Conservation (phyloP, 2,888 invertebrate species). For the Conus canariensis region DNA sequence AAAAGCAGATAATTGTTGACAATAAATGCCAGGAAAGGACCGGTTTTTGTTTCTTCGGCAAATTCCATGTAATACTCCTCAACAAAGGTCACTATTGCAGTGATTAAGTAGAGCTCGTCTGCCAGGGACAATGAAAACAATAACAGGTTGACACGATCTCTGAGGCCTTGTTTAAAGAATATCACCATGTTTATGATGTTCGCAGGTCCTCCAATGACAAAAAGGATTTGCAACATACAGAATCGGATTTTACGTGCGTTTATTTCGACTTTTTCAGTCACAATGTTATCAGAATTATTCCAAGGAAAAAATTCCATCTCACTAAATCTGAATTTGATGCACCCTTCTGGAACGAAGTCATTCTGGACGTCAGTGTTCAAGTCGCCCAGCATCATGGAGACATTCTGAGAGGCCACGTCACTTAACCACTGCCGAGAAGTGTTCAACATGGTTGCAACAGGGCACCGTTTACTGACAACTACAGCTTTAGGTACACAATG, state of each 20-base stretch:
- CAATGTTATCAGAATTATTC: slow-evolving; percentile 3
- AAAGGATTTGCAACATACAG: not conserved
- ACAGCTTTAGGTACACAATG: too few species aligned
- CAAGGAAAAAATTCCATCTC: slow-evolving; percentile 8
- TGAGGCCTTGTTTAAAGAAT: not conserved
- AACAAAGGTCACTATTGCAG: not conserved
- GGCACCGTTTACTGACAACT: too few species aligned
- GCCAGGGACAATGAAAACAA: not conserved
- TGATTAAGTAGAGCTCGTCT: not conserved
- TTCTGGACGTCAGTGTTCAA: too few species aligned
- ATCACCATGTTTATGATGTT: slow-evolving; percentile 23
- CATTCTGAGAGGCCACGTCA: too few species aligned
- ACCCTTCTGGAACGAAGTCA: not conserved
- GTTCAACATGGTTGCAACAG: too few species aligned
- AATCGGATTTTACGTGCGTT: not conserved
- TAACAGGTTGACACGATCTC: slow-evolving; percentile 10
- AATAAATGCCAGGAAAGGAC: not conserved
- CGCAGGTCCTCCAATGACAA: not conserved
- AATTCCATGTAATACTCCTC: not conserved
- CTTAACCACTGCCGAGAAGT: too few species aligned
- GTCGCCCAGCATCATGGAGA: too few species aligned
- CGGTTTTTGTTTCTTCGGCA: too few species aligned
- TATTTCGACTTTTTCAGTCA: not conserved
- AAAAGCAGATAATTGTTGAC: not conserved
- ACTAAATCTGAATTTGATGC: not conserved